Conservation (phyloP, 2,797 vertebrate species). For the Cyclopterus lumpus region DNA sequence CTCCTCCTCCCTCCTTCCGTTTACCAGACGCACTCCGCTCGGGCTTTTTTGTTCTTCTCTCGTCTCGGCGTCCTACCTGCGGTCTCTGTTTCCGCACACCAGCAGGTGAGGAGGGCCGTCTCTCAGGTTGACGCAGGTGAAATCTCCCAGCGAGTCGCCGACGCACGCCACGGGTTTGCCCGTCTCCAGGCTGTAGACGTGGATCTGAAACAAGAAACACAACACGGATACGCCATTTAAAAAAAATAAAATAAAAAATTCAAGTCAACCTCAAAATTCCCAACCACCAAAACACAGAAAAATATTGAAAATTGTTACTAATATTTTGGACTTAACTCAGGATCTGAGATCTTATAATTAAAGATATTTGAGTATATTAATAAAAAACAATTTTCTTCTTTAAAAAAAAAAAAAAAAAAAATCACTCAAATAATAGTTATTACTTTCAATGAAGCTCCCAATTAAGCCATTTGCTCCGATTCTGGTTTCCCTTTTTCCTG, state of each 20-base stretch:
- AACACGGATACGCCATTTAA: neutral
- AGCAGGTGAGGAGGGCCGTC: conserved; percentile 89
- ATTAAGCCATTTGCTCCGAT: too few relatives aligned
- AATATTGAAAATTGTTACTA: too few relatives aligned
- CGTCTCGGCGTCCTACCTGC: conserved; percentile 87
- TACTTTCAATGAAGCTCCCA: too few relatives aligned
- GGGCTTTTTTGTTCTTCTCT: too few relatives aligned
- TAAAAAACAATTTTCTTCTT: too few relatives aligned
- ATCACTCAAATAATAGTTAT: too few relatives aligned
- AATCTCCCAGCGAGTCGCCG: conserved; percentile 90
- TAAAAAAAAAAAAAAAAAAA: too few relatives aligned
- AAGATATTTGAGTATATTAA: too few relatives aligned
- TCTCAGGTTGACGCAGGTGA: conserved; percentile 91
- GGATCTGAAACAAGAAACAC: conserved; percentile 83
- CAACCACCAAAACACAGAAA: neutral
- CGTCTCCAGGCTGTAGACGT: conserved; percentile 91
- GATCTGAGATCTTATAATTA: too few relatives aligned
- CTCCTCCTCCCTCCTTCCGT: too few relatives aligned
- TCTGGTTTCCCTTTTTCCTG: neutral
- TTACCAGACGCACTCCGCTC: neutral
- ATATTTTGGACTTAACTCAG: too few relatives aligned
- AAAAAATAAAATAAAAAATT: too few relatives aligned
- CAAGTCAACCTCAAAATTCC: neutral
- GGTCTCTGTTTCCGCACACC: conserved; percentile 95
- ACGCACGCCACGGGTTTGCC: conserved; percentile 85